phyloP scores from a whole-genome alignment of 2,888 invertebrate species.

The Margaritifera margaritifera region DNA sequence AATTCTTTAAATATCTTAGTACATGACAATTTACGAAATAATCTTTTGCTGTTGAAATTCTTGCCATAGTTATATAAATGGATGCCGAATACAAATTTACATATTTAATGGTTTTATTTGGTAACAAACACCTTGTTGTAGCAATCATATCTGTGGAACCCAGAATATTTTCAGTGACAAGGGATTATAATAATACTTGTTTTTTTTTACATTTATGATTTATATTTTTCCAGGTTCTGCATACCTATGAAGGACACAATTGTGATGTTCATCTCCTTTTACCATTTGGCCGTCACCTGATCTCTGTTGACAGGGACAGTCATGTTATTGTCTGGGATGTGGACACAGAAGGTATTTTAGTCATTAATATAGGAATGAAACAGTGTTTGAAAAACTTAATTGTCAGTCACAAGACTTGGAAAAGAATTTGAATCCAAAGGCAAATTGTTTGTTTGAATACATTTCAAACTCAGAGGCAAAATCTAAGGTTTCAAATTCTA shows the following conservation, averaged over 20 bases:
- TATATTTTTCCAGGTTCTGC: conserved; percentile 77
- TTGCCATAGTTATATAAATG: too few relatives aligned
- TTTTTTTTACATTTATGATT: background rate
- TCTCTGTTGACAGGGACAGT: conserved; percentile 88
- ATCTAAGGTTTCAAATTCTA: too few relatives aligned
- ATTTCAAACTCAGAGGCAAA: too few relatives aligned
- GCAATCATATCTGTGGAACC: background rate
- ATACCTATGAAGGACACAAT: conserved; percentile 84
- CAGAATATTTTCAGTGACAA: background rate
- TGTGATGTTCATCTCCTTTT: conserved; percentile 83
- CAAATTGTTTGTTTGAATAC: too few relatives aligned
- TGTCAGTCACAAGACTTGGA: too few relatives aligned
- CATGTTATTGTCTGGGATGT: conserved; percentile 89
- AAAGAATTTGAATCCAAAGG: too few relatives aligned
- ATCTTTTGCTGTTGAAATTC: too few relatives aligned
- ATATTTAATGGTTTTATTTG: background rate
- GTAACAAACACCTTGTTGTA: background rate
- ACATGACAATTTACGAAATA: too few relatives aligned
- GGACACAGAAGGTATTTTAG: conserved; percentile 78
- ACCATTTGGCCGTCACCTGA: conserved; percentile 87
- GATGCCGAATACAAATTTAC: too few relatives aligned
- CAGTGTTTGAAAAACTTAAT: too few relatives aligned
- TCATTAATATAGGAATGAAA: too few relatives aligned
- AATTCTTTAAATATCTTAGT: too few relatives aligned
- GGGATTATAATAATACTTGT: background rate